A percentile compares a stretch with the other conserved stretches of the same genome.
Evolutionary conservation across 2,888 invertebrate genomes (phyloP).

Genomic region (Morpho helenor): DNA sequence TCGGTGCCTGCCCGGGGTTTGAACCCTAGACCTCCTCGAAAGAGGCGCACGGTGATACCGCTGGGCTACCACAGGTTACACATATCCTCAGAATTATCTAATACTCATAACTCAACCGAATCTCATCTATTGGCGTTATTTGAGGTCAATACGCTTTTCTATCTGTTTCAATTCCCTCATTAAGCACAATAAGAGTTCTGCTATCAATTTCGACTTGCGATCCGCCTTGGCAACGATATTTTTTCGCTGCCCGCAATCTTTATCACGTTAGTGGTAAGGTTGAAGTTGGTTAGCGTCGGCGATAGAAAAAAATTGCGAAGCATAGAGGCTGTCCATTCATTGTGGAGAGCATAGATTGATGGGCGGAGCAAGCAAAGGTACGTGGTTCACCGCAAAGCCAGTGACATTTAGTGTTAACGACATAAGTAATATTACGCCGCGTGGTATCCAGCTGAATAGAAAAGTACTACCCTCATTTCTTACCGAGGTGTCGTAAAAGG

Average conservation of each 20-base stretch:
- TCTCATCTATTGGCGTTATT: slow-evolving; percentile 28
- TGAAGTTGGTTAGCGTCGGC: slow-evolving; percentile 23
- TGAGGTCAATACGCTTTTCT: slow-evolving; percentile 41
- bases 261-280: slow-evolving; percentile 34
- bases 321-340: slow-evolving; percentile 68
- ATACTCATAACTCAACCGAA: too few relatives aligned
- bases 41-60: too few relatives aligned
- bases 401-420: slow-evolving; percentile 42
- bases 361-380: slow-evolving; percentile 59
- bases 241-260: slow-evolving; percentile 27
- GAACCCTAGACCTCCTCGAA: too few relatives aligned
- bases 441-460: too few relatives aligned
- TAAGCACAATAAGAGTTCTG: slow-evolving; percentile 69
- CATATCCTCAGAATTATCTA: too few relatives aligned
- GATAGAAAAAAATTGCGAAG: slow-evolving; percentile 35
- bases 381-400: slow-evolving; percentile 58
- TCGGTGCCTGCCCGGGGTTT: too few relatives aligned
- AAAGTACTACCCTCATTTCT: too few relatives aligned
- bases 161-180: slow-evolving; percentile 75
- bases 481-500: too few relatives aligned
- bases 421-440: neutral
- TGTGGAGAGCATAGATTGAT: slow-evolving; percentile 74
- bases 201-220: slow-evolving; percentile 67
- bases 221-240: slow-evolving; percentile 41
- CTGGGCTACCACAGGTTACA: too few relatives aligned